Base-by-base conservation (phyloP, 2,888 invertebrate species). In the Hirtodrosophila histrioides region DNA sequence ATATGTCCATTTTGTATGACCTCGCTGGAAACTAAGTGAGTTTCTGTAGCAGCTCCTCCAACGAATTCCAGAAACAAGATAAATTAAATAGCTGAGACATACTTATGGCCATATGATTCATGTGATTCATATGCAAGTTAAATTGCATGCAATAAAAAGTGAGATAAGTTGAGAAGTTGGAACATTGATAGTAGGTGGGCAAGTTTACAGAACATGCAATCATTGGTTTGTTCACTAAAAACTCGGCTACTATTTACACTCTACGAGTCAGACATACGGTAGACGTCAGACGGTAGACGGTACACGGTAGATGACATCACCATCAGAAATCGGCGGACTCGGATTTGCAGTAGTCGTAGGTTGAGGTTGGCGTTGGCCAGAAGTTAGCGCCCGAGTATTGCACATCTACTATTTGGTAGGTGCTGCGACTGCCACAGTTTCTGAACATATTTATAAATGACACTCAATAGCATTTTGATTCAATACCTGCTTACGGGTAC, bases 401-500 rank as follows among this genome's bases (percentile, higher is more conserved):
- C 78, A 72, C 85, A 84, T 86, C 81, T 75, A 78, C 66, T 70
- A 64, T 57, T 66, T 69, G 61, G 56, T 31, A 57, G 56, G 12
- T 56, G 61, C 41, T 56, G 43, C 24, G 48, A 41, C 33, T 69
- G 69, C 69, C 68, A 64, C 69, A 75, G 58, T 72, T 73, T 67
- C 54, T 50, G 60, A 64, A 55, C 77, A 70, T 69, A 69, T 72
- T 69, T 75, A 69, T 75, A 71, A 78, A 75, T 80, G 70, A 71
- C 78, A 76, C 69, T 82, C 75, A 75, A 82, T 77, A 64, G 48
- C 55, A 63, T 62, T 82, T 64, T 49, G 54, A 73, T 79, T 80
- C 72, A 85, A 84, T 86, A 84, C 80, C 85, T 82, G 84, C 75
- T 82, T 66, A 69, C 62, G 71, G 71, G 57, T 74, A 78, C 81